phyloP scores from a whole-genome alignment of 2,113 vertebrate species.

The Bothrops jararaca region DNA sequence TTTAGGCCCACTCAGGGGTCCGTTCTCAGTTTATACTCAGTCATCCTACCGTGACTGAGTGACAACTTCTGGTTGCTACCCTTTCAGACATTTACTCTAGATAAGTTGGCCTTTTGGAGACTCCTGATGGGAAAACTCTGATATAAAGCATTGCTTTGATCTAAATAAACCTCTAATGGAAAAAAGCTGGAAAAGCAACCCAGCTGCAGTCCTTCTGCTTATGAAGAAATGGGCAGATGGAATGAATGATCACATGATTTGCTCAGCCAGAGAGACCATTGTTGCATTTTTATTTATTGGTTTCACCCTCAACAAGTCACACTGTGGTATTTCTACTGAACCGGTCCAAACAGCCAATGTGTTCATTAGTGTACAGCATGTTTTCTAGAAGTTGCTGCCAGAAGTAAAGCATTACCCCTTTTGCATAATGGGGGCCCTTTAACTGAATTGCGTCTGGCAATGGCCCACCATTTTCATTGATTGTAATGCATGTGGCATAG shows the following conservation, averaged over 20 bases:
- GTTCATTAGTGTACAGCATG: not conserved
- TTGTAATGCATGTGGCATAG: not conserved
- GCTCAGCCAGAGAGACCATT: not conserved
- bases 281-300: not conserved
- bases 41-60: not conserved
- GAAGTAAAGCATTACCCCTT: not conserved
- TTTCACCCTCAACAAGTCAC: not conserved
- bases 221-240: not conserved
- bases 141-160: not conserved
- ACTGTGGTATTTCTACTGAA: not conserved
- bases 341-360: not conserved
- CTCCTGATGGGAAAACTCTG: not conserved
- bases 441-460: not conserved
- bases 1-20: conserved; percentile 23
- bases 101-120: not conserved
- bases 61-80: not conserved
- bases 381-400: not conserved
- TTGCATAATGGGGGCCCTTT: not conserved
- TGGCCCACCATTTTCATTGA: not conserved
- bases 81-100: conserved; percentile 11
- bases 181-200: not conserved
- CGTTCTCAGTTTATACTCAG: conserved; percentile 14
- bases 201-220: not conserved
- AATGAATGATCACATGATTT: not conserved
- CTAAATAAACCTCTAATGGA: not conserved